Base-by-base conservation (phyloP, 2,797 vertebrate species). In the Siniperca undulata region DNA sequence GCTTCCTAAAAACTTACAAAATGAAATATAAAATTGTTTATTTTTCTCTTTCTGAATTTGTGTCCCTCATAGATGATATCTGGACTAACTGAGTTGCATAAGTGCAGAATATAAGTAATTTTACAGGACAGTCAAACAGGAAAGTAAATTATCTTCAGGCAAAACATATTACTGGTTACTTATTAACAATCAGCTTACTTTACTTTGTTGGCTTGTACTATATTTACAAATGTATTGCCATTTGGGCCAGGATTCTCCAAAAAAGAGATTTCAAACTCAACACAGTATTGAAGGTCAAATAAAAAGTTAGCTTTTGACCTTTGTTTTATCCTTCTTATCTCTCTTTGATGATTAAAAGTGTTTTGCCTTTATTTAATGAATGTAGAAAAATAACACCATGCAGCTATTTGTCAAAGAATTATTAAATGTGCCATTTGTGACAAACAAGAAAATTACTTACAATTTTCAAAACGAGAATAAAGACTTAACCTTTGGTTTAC, bases 311-410 rank as follows among this genome's bases (percentile, higher is more conserved):
- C 13, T n/a, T 46, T 27, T 20, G 4, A 66, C 42, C 19, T 30
- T 30, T 30, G 6, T 40, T 36, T 36, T 36, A 30, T 30, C 27
- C 11, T 36, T n/a, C 34, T 22, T 40, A 50, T 48, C 0, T 0
- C 9, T 13, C 58, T 58, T 46, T 61, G 7, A 64, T 44, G 34
- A 78, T 78, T 30, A 53, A 69, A 36, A 5, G 16, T 74, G 60
- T 69, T 73, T 60, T 56, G 17, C 3, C 10, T 40, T 61, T 38
- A 71, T 30, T 30, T 30, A 30, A 30, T 30, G 30, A 30, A 30
- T 30, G 24, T 34, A 17, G 19, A 40, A 70, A 38, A 8, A 53
- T 60, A 36, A 46, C 12, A 71, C 2, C 19, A 50, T 61, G 4
- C 0, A 3, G 9, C 13, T 46, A n/a, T 44, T 76, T 70, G 44